Evolutionary conservation across 1,140 invertebrate species (phyloP).

Genomic region (Adoxophyes honmai): DNA sequence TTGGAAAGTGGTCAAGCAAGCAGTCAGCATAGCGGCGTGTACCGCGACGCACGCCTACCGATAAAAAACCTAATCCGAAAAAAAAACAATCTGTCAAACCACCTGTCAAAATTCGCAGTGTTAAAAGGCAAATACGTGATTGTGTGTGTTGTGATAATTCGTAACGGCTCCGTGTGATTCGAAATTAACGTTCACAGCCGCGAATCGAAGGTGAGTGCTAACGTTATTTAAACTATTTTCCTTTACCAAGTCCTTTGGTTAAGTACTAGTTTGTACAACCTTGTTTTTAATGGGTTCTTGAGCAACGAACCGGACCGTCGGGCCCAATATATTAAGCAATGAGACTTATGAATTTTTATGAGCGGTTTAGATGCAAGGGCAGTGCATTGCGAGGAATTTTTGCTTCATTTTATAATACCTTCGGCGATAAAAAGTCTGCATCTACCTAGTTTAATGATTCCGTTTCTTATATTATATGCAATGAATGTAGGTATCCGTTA

Average conservation of each 20-base stretch:
- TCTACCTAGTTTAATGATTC: no score
- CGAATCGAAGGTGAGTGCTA: not conserved
- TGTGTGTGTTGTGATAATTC: constrained; percentile 8
- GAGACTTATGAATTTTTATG: no score
- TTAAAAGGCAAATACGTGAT: not conserved
- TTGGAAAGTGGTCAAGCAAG: constrained; percentile 14
- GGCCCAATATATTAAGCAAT: no score
- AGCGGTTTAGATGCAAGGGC: no score
- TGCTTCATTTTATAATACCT: no score
- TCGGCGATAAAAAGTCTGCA: no score
- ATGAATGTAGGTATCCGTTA: no score
- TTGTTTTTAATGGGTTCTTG: constrained; percentile 4
- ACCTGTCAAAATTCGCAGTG: constrained; percentile 13
- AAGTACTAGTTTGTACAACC: not conserved
- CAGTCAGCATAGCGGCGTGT: constrained; percentile 4
- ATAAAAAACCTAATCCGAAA: not conserved
- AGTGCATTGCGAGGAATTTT: no score
- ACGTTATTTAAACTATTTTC: not conserved
- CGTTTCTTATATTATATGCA: no score
- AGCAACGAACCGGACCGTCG: not conserved
- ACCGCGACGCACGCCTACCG: not conserved
- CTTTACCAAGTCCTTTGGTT: not conserved
- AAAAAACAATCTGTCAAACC: not conserved
- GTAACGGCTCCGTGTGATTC: not conserved
- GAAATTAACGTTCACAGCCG: not conserved